Evolutionary conservation across 2,113 vertebrate species (phyloP).

Genomic region (Odocoileus virginianus): DNA sequence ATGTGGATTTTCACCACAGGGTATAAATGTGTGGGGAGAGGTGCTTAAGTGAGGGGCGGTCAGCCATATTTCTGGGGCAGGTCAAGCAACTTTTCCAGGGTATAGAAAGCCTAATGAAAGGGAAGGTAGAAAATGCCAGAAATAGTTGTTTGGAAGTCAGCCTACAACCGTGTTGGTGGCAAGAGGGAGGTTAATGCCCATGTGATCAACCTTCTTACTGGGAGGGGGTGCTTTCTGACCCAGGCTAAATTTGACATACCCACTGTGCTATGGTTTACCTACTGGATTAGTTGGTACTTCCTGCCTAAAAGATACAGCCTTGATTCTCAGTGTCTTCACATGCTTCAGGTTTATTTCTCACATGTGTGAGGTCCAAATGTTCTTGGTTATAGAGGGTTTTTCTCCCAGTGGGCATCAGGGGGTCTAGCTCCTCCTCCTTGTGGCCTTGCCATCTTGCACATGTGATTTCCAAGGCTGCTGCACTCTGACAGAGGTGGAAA

Average conservation of each 20-base stretch:
- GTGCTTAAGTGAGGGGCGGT: background rate
- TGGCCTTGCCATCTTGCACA: background rate
- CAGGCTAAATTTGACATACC: background rate
- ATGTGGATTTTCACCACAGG: background rate
- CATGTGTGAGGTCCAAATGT: background rate
- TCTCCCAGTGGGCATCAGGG: background rate
- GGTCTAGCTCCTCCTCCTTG: background rate
- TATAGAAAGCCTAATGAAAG: background rate
- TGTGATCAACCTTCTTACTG: background rate
- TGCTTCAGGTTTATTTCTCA: background rate
- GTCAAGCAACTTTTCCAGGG: background rate
- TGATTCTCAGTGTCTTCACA: background rate
- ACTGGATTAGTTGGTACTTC: background rate
- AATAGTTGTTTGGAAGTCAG: background rate
- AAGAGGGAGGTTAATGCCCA: background rate
- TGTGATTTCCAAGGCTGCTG: background rate
- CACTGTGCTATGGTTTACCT: background rate
- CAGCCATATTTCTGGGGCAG: background rate
- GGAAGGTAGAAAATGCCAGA: background rate
- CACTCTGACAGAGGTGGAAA: background rate
- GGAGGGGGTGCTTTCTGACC: background rate
- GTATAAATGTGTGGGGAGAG: background rate
- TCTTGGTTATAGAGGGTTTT: background rate
- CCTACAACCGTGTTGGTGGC: too few relatives aligned
- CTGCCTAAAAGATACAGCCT: background rate